phyloP scores from a whole-genome alignment of 2,797 vertebrate genomes.

The Onychomys arenicola region DNA sequence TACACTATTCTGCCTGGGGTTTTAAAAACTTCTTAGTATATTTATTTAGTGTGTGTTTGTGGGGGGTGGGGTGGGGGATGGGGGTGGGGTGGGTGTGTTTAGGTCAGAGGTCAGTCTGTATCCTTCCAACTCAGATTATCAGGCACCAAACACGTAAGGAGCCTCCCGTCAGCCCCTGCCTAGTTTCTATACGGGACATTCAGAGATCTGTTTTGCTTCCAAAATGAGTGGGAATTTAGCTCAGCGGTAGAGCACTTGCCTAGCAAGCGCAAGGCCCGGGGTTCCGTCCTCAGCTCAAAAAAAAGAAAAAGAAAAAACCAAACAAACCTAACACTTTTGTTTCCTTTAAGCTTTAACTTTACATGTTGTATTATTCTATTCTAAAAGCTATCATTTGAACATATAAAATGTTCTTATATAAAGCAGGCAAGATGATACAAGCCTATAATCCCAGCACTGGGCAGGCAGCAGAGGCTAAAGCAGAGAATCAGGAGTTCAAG shows the following conservation, averaged over 20 bases:
- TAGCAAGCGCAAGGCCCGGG: too few species aligned
- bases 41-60: not conserved
- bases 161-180: not conserved
- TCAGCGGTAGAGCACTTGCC: too few species aligned
- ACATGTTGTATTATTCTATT: not conserved
- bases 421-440: too few species aligned
- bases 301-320: too few species aligned
- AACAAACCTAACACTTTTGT: not conserved
- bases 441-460: not conserved
- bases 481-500: not conserved
- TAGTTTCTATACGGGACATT: not conserved
- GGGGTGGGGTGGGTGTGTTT: not conserved
- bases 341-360: conserved; percentile 26
- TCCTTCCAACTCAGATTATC: not conserved
- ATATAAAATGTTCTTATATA: not conserved
- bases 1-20: not conserved
- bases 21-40: not conserved
- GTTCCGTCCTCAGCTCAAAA: too few species aligned
- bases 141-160: not conserved
- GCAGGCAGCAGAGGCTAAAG: not conserved
- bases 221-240: conserved; percentile 15
- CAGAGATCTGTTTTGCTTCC: conserved; percentile 15
- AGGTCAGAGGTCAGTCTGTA: not conserved
- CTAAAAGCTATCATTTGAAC: not conserved
- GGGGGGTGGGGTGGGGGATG: not conserved